Conservation (phyloP, 2,888 invertebrate species). For the Meteorus colon region DNA sequence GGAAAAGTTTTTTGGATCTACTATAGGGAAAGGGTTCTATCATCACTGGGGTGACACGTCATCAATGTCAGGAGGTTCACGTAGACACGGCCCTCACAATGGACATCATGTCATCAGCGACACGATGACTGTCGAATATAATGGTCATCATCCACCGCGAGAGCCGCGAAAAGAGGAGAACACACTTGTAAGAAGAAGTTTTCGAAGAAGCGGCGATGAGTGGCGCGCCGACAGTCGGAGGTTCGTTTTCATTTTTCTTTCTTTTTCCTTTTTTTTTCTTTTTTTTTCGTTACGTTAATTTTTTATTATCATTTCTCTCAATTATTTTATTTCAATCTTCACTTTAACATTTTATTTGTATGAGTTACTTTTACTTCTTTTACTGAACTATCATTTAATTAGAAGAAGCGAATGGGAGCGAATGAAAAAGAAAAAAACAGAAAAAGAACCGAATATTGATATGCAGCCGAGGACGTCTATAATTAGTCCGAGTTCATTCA, state of each 20-base stretch:
- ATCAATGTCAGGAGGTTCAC: slow-evolving; percentile 63
- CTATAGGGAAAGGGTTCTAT: slow-evolving; percentile 71
- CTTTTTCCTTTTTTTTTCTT: slow-evolving; percentile 23
- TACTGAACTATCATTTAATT: neutral
- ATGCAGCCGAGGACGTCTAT: slow-evolving; percentile 29
- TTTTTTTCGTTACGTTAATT: neutral
- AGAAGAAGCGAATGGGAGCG: slow-evolving; percentile 8
- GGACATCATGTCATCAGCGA: slow-evolving; percentile 62
- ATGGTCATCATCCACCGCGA: slow-evolving; percentile 68
- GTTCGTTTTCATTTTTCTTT: slow-evolving; percentile 63
- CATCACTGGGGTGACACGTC: slow-evolving; percentile 63
- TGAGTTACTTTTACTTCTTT: neutral
- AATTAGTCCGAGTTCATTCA: slow-evolving; percentile 3
- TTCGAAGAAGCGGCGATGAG: slow-evolving; percentile 69
- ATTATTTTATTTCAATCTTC: slow-evolving; percentile 26
- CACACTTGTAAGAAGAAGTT: slow-evolving; percentile 69
- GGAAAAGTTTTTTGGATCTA: slow-evolving; percentile 64
- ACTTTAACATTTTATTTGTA: neutral
- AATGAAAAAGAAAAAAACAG: neutral
- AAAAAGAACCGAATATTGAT: neutral
- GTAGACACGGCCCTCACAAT: slow-evolving; percentile 65
- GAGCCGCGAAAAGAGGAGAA: slow-evolving; percentile 70
- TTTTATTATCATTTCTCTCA: slow-evolving; percentile 17
- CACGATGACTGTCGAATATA: slow-evolving; percentile 67
- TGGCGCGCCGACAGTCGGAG: slow-evolving; percentile 72